Evolutionary conservation across 2,888 invertebrate genomes (phyloP), one percentile per base, ranked within the genome.

Genomic region (Rhyacophila evoluta): DNA sequence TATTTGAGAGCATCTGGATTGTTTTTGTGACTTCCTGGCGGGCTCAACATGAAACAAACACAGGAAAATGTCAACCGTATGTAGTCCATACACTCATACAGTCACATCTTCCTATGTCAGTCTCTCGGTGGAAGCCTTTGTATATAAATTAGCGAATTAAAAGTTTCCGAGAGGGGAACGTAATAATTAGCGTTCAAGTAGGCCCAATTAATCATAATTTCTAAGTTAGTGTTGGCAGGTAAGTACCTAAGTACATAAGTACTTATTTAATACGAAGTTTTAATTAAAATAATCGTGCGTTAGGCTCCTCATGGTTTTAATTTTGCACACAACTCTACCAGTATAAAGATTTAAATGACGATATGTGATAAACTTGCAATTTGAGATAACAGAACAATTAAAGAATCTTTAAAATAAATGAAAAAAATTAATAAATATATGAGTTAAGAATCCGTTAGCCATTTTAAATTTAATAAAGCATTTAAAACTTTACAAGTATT

Each of bases 81-180:
- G 55, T 55, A 55, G 41, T 8, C 55, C 55, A 19, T 8, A 55
- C 25, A 55, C 8, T 6, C 55, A 55, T 8, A 55, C 25, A 55
- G 8, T 6, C 55, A 55, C 55, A 55, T 55, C 55, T 55, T 55
- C 55, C 19, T 19, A 19, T 55, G 71, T 76, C 76, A 76, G 71
- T 76, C 55, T 25, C 11, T 69, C 33, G 71, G 71, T 78, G 74
- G 78, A 71, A 75, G 78, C 78, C 74, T 78, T 78, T 74, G 78
- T 78, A 78, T 78, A 78, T 78, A 78, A 78, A 78, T 78, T 68
- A 74, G 70, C 78, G 69, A 74, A 78, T 78, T 78, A 78, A 78
- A 72, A 78, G 74, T 74, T 77, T 77, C 19, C 25, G 55, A 55
- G 19, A 55, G 55, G 55, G 55, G 55, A 55, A 19, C 55, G 10